Base-by-base conservation (phyloP, 2,797 vertebrate genomes). In the Phoxinus dragarum region DNA sequence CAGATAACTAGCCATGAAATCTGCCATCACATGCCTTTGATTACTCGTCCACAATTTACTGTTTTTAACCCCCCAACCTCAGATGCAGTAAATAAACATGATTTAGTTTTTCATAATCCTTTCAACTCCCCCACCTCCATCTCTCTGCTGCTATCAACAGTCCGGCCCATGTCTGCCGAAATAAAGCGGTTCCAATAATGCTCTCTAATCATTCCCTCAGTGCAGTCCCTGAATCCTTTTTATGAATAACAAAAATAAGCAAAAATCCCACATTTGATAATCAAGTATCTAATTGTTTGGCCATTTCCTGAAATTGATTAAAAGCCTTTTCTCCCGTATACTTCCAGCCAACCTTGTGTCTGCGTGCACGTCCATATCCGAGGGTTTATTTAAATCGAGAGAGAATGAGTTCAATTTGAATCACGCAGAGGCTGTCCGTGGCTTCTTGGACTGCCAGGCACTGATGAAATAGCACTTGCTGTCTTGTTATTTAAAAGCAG, bases 401-500 rank as follows among this genome's bases (percentile, higher is more conserved):
- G 92, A 92, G 95, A 95, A 93, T 93, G 92, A 94, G 94, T 95
- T 95, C 93, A 93, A 95, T 95, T 93, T 95, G 93, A 95, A 95
- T 95, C 93, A 93, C 90, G 91, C 94, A 90, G 93, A 91, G 93
- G 91, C 94, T 95, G 94, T 95, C 95, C 94, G 93, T 94, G 92
- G 93, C 93, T 94, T 93, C 94, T 94, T 90, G 86, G 94, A 94
- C 94, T 93, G 94, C 92, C 91, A 87, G 87, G 92, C 75, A 54
- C 92, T 94, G 94, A 95, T 96, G 94, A 95, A 96, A 96, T 96
- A 95, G 94, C 94, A 95, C 93, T 94, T 91, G 93, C 92, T 90
- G 94, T 95, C 93, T 94, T 91, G 93, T 95, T 96, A 95, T 96
- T 96, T 95, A 96, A 96, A 96, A 96, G 94, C 94, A 96, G 94